Evolutionary conservation across 2,797 vertebrate genomes (phyloP), one percentile per base, ranked within the genome.

Genomic region (Mycteria americana): DNA sequence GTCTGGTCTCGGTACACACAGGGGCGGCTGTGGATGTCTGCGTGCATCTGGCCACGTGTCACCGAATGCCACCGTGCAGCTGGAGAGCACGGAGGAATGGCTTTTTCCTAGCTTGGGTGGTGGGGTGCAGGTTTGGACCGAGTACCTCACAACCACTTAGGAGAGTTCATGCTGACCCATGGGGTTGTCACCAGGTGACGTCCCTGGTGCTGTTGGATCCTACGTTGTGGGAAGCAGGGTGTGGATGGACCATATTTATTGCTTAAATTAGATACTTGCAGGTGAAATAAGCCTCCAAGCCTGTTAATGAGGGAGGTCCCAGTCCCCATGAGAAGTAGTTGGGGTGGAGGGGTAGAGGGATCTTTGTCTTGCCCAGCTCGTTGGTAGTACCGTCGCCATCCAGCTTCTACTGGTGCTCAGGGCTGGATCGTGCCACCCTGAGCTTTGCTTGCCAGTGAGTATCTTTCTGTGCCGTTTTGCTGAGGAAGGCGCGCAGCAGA

Each of bases 401-500:
- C 59, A 64, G 45, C 10, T 87, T 37, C 56, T 45, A 0, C 54
- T 53, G 63, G 53, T 53, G 41, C 39, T 82, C 0, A 4, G 81
- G 68, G 65, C 31, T 68, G 18, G 60, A 43, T 63, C 0, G 0
- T 92, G 79, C 69, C 56, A 39, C 50, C 57, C 73, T 23, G 35
- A 69, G 85, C 60, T 81, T 64, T 0, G 5, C 60, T 76, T 86
- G 75, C 74, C 16, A 1, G 3, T 3, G 45, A 27, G 45, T 10
- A 17, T 37, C 59, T 93, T 89, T 81, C 59, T 91, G 77, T 0
- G 0, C 50, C 0, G 1, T 87, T 96, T 76, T 89, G 94, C 97
- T 95, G 95, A 94, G 70, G 85, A 92, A 85, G 62, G 88, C 11
- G 2, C 24, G 8, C 63, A 77, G 84, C 84, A 87, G 81, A 94